Percentiles rank a stretch among this genome's conserved stretches.
These are phyloP conservation scores for Chorisops tibialis DNA, from an alignment of 2,888 invertebrate genomes.

Conservation along the genomic window DNA sequence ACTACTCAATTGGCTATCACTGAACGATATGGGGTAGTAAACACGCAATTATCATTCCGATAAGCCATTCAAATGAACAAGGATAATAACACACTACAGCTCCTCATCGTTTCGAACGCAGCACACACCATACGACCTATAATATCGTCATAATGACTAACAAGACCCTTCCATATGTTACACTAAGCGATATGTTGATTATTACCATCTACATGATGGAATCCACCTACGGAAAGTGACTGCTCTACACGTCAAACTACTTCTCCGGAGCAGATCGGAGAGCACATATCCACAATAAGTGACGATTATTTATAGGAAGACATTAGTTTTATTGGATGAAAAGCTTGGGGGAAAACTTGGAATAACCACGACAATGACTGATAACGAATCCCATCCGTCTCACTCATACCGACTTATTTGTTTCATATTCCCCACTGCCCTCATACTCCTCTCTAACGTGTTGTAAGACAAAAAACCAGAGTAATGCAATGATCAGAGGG, in stretches of 20 bases:
- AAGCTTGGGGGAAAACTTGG: slow-evolving; percentile 10
- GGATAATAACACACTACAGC: neutral
- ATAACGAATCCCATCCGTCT: slow-evolving; percentile 22
- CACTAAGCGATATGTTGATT: slow-evolving; percentile 20
- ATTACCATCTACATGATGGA: slow-evolving; percentile 20
- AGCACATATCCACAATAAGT: slow-evolving; percentile 8
- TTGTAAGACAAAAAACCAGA: too few species aligned
- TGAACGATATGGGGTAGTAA: slow-evolving; percentile 1
- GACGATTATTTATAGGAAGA: slow-evolving; percentile 21
- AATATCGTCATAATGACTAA: neutral
- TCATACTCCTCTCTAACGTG: too few species aligned
- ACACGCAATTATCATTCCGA: slow-evolving; percentile 13
- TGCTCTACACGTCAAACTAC: slow-evolving; percentile 3
- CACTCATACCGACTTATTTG: slow-evolving; percentile 9
- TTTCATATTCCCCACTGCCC: neutral
- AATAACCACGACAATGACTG: slow-evolving; percentile 27
- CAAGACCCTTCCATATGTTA: neutral
- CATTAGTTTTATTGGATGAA: slow-evolving; percentile 27
- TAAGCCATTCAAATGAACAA: slow-evolving; percentile 11
- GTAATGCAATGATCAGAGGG: too few species aligned
- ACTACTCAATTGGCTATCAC: neutral
- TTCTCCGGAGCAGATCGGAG: neutral
- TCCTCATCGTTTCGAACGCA: too few species aligned
- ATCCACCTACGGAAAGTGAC: slow-evolving; percentile 2
- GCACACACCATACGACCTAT: too few species aligned